Evolutionary conservation across 2,797 vertebrate species (phyloP).

Genomic region (Xiphophorus birchmanni): DNA sequence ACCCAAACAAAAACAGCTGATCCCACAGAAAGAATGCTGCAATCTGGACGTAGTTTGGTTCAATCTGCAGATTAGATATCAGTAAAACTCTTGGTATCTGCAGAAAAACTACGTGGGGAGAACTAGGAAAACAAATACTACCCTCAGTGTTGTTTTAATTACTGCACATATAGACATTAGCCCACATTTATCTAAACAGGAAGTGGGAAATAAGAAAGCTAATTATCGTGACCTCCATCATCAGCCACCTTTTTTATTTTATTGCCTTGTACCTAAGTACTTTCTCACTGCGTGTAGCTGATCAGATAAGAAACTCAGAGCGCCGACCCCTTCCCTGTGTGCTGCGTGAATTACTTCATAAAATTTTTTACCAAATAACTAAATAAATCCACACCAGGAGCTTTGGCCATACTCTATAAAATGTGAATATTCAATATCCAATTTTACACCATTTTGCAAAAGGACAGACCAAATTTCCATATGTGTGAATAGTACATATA

Average conservation of each 20-base stretch:
- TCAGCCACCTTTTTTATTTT: neutral
- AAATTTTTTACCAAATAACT: neutral
- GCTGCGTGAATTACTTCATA: neutral
- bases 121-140: neutral
- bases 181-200: neutral
- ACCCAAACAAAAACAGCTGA: neutral
- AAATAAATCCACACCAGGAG: neutral
- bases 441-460: neutral
- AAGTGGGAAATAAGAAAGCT: conserved; percentile 3
- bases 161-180: neutral
- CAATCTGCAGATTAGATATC: neutral
- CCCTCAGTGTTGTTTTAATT: neutral
- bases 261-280: neutral
- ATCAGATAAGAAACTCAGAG: conserved; percentile 2
- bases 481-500: neutral
- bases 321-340: neutral
- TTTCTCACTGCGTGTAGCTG: neutral
- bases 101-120: neutral
- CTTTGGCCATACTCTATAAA: neutral
- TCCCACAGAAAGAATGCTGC: neutral
- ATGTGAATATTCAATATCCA: neutral
- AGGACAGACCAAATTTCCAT: neutral
- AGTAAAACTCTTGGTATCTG: neutral
- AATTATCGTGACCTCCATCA: neutral
- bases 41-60: neutral